Base-by-base conservation (phyloP, 2,113 vertebrate species). In the Heliornis fulica region DNA sequence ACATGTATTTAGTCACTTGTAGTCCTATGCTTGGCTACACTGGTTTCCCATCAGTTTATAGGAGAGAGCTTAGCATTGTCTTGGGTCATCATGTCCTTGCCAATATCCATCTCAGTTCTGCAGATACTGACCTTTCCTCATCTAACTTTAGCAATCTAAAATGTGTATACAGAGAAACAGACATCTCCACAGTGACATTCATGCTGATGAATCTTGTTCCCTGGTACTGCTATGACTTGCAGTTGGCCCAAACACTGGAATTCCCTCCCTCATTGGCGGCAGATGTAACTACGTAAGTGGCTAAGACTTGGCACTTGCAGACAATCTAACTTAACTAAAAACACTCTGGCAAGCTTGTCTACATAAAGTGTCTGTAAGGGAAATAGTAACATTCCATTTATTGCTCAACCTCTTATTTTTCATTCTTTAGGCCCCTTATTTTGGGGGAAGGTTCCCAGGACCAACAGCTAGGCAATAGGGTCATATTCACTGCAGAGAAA, bases 171-270 rank as follows among this genome's bases (percentile, higher is more conserved):
- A 50, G 25, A 81, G 19, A 15, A 82, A 28, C 10, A 60, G 38
- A n/a, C 10, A 34, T 4, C 17, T 72, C 32, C 17, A 19, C n/a
- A 29, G 15, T 38, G 20, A 88, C 19, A 65, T 38, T 78, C 7
- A n/a, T 1, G 1, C 5, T 65, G 16, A 23, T 36, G 36, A 65
- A 21, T 72, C 40, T 26, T 72, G 12, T 54, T 74, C 69, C 29
- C 8, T 46, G n/a, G 8, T n/a, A 25, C 20, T 22, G 5, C 29
- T 10, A 20, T 18, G 9, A 40, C 21, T n/a, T 64, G 14, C 2
- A 1, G 2, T 1, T 45, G 34, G 8, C 40, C 40, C 41, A 70
- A 1, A 3, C 3, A 15, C 31, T 70, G n/a, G 9, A 54, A 74
- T 8, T 56, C 14, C 56, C 19, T 68, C 11, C 19, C 31, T 71